phyloP scores from a whole-genome alignment of 2,888 invertebrate species.

The Smittia sp. region DNA sequence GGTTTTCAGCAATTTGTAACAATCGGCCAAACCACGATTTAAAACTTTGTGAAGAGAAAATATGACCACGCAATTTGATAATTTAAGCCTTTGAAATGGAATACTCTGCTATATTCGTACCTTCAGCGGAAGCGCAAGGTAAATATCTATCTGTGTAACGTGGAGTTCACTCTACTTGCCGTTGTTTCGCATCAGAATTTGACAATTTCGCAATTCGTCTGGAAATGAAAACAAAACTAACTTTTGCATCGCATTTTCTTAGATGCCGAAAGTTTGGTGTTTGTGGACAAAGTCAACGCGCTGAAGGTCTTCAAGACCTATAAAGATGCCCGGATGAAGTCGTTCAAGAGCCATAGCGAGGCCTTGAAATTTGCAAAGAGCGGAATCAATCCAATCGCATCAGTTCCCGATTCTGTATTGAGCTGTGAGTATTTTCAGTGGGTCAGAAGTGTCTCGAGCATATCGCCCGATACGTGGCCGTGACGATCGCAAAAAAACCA shows the following conservation, averaged over 20 bases:
- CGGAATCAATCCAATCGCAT: slow-evolving; percentile 51
- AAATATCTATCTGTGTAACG: neutral
- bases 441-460: neutral
- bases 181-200: neutral
- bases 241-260: neutral
- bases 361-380: slow-evolving; percentile 72
- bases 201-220: neutral
- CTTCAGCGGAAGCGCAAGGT: slow-evolving; percentile 19
- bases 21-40: neutral
- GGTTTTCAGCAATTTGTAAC: neutral
- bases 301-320: slow-evolving; percentile 71
- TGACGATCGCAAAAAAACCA: slow-evolving; percentile 28
- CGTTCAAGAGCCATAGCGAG: slow-evolving; percentile 69
- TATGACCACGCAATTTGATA: neutral
- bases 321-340: slow-evolving; percentile 77
- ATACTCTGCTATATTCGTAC: slow-evolving; percentile 27
- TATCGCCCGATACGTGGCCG: slow-evolving; percentile 40
- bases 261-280: slow-evolving; percentile 31
- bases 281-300: slow-evolving; percentile 61
- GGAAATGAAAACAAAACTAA: slow-evolving; percentile 4
- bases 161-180: neutral
- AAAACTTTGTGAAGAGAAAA: neutral
- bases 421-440: neutral
- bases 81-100: slow-evolving; percentile 29
- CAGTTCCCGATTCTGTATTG: neutral